phyloP scores from a whole-genome alignment of 2,797 vertebrate species.

The Sus cebifrons region DNA sequence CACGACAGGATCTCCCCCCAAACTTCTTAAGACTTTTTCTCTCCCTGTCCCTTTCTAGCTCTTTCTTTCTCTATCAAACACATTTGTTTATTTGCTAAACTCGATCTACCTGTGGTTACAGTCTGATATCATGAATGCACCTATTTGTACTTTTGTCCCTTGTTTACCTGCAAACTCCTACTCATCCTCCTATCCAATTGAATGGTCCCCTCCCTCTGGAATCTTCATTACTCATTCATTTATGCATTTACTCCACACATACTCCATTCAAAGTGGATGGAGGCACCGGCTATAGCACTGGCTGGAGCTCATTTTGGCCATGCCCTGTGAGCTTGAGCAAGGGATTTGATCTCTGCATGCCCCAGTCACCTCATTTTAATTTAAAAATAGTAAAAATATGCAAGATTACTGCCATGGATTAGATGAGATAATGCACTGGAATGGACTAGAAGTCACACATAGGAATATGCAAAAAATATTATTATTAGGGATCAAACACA shows the following conservation, averaged over 20 bases:
- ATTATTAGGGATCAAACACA: background rate
- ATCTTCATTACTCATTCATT: background rate
- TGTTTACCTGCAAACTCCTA: background rate
- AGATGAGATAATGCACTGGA: background rate
- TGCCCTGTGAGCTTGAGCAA: background rate
- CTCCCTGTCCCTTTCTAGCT: background rate
- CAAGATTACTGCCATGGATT: background rate
- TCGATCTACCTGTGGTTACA: background rate
- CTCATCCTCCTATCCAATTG: background rate
- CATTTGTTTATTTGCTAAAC: background rate
- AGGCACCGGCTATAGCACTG: rapidly evolving
- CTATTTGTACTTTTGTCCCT: background rate
- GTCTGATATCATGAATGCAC: background rate
- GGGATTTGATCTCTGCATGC: background rate
- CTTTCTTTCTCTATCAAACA: background rate
- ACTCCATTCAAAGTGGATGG: background rate
- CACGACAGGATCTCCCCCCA: too few species aligned
- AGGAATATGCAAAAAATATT: background rate
- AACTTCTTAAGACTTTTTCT: background rate
- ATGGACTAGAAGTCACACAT: background rate
- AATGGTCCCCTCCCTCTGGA: background rate
- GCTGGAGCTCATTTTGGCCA: background rate
- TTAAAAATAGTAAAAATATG: too few species aligned
- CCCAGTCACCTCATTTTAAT: background rate
- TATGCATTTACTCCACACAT: background rate